Base-by-base conservation (phyloP, 2,113 vertebrate genomes). In the Vicugna pacos region DNA sequence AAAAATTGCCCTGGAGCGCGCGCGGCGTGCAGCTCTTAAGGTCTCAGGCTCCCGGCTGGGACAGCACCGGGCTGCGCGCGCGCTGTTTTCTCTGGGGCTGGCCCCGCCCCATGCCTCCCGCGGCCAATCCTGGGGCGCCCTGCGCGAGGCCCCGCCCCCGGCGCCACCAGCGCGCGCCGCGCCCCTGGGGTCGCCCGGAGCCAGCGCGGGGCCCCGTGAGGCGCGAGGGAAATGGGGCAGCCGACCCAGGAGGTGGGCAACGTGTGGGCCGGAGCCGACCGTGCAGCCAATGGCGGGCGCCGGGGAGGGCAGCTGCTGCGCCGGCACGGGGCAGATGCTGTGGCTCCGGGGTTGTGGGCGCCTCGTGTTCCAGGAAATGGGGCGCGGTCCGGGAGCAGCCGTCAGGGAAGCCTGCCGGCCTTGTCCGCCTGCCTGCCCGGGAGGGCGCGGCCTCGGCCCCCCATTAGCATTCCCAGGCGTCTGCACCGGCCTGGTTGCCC, bases 1-100 rank as follows among this genome's bases (percentile, higher is more conserved):
- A 38, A 22, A 42, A 10, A 52, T 26, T 19, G 48, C 2, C 16
- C 50, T 0, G 3, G 76, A 70, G 20, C 5, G 6, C 7, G 2
- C 3, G 0, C 2, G 0, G 2, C 1, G 0, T 0, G 0, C 5
- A 14, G 0, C 4, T 24, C 56, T 0, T 0, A 16, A 1, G 0
- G 2, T 16, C 7, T 62, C 46, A 1, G 19, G 16, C 54, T 93
- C 54, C 8, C 2, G 15, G 48, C 42, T 46, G 50, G 35, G 28
- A 19, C 8, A 6, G 54, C 60, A 3, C 3, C 3, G 0, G 42
- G 14, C 7, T 17, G 82, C 64, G 52, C 70, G 93, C 81, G 50
- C 77, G 38, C 70, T 13, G 14, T 97, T 97, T 97, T 95, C 87
- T 81, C 89, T 22, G 0, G 12, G 8, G 3, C 4, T 0, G 62